Evolutionary conservation across 2,113 vertebrate genomes (phyloP).

Genomic region (Ctenomys sociabilis): DNA sequence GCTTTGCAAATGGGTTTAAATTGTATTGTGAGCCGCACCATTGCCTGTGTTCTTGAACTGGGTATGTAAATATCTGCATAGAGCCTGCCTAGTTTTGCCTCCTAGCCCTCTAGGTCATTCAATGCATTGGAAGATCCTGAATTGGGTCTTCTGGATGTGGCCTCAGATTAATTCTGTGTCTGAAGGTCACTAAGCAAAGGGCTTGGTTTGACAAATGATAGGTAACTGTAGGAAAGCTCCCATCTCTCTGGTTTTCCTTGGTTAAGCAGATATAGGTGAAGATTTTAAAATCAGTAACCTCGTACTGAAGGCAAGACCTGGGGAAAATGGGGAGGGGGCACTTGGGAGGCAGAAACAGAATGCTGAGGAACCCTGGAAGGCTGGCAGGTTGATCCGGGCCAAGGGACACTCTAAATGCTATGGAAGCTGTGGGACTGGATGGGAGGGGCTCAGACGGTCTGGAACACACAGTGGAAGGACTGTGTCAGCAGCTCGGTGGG

Average conservation of each 20-base stretch:
- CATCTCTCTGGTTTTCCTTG: neutral
- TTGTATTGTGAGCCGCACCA: neutral
- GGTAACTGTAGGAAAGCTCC: neutral
- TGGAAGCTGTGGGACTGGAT: neutral
- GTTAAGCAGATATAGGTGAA: neutral
- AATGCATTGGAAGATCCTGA: neutral
- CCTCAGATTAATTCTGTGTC: neutral
- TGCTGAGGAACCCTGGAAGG: neutral
- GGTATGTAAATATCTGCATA: accelerated
- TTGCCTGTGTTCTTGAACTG: neutral
- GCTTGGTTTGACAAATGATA: neutral
- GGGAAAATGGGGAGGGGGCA: neutral
- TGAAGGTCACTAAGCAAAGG: neutral
- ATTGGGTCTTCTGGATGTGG: accelerated
- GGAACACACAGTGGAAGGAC: neutral
- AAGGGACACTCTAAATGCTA: neutral
- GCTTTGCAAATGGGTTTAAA: conserved; percentile 6
- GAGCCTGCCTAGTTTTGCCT: neutral
- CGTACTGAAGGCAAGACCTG: neutral
- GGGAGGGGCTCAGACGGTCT: neutral
- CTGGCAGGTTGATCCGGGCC: neutral
- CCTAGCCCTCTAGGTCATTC: neutral
- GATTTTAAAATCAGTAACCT: neutral
- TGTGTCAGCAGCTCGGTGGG: accelerated
- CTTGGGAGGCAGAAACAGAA: neutral